phyloP scores from a whole-genome alignment of 2,113 vertebrate species.

The Trochalopteron elliotii region DNA sequence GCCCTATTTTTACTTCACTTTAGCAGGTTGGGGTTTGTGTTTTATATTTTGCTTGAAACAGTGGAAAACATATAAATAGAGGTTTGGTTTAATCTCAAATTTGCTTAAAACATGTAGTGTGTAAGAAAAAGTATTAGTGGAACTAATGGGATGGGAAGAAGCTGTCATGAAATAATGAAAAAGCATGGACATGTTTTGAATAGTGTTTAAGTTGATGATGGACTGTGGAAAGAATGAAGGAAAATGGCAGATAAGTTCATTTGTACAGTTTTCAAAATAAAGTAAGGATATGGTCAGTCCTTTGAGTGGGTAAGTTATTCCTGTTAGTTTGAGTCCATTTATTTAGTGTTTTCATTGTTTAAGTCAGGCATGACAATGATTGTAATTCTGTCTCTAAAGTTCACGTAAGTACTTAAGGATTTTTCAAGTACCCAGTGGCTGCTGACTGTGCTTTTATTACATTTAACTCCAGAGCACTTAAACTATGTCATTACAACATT shows the following conservation, averaged over 20 bases:
- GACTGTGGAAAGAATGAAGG: not conserved
- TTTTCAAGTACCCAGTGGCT: not conserved
- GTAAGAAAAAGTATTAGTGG: not conserved
- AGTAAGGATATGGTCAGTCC: not conserved
- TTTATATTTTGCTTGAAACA: not conserved
- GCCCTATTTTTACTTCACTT: not conserved
- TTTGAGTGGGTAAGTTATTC: not conserved
- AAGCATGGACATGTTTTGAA: not conserved
- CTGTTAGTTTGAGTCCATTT: not conserved
- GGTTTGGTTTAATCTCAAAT: not conserved
- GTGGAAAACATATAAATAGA: not conserved
- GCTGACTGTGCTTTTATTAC: not conserved
- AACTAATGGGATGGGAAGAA: not conserved
- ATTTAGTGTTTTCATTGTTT: not conserved
- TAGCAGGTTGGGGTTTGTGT: not conserved
- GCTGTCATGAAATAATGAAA: not conserved
- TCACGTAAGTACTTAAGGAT: fast-evolving
- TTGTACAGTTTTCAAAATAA: not conserved
- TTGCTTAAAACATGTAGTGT: not conserved
- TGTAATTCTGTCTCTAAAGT: not conserved
- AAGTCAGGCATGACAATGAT: not conserved
- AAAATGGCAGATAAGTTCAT: not conserved
- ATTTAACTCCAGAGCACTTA: not conserved
- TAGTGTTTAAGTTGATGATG: not conserved
- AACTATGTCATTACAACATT: not conserved